phyloP scores from a whole-genome alignment of 2,113 vertebrate genomes.

The Chloroceryle aenea region DNA sequence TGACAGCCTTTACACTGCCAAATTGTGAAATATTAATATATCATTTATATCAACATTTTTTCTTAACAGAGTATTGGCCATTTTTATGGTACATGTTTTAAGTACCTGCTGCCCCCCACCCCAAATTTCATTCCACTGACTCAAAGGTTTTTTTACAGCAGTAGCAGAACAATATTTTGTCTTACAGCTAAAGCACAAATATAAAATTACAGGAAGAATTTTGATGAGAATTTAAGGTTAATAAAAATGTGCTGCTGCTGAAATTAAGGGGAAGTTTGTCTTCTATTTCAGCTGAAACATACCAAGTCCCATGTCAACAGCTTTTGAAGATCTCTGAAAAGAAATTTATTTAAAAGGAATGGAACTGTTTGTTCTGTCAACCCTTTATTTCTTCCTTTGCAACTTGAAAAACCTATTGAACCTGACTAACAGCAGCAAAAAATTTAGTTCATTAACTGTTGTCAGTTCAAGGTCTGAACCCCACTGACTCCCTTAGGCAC shows the following conservation, averaged over 20 bases:
- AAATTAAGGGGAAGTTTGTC: not conserved
- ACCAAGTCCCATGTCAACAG: not conserved
- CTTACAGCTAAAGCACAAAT: not conserved
- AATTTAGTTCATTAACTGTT: not conserved
- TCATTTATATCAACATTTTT: not conserved
- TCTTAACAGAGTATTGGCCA: not conserved
- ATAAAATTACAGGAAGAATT: not conserved
- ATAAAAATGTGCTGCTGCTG: not conserved
- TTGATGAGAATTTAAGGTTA: not conserved
- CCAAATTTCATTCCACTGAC: not conserved
- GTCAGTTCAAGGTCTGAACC: not conserved
- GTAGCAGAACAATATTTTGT: not conserved
- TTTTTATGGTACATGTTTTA: not conserved
- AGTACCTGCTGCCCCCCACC: not conserved
- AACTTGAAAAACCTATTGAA: not conserved
- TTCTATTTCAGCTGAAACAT: not conserved
- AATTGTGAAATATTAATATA: not conserved
- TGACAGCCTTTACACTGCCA: not conserved
- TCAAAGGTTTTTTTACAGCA: not conserved
- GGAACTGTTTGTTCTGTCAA: not conserved
- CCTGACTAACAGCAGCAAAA: not conserved
- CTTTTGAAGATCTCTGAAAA: not conserved
- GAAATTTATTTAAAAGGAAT: not conserved
- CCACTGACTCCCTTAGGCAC: not conserved
- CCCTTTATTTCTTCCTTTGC: not conserved